These are phyloP conservation scores for Philhelius pedissequus DNA, from an alignment of 2,888 invertebrate species.

Conservation along the genomic window DNA sequence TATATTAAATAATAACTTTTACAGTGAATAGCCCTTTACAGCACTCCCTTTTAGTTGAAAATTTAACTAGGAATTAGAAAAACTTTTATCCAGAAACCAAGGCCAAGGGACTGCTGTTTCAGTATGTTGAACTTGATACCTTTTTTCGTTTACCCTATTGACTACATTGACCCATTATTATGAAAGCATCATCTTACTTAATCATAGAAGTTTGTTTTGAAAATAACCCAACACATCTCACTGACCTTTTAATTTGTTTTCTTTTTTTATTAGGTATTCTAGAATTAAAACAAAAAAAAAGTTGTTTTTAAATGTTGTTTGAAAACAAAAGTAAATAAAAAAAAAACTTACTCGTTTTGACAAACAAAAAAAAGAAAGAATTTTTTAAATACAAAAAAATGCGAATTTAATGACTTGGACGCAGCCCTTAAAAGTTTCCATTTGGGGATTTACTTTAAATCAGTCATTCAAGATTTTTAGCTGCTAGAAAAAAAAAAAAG, in stretches of 20 bases:
- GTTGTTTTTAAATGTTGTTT: not conserved
- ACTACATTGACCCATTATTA: not conserved
- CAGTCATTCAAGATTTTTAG: not conserved
- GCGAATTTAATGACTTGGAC: not conserved
- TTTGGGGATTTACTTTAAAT: not conserved
- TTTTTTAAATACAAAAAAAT: not conserved
- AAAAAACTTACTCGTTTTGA: not conserved
- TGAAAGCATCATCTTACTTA: not conserved
- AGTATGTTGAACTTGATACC: not conserved
- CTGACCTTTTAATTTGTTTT: not conserved
- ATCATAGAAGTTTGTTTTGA: not conserved
- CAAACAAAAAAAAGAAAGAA: not conserved
- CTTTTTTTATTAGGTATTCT: not conserved
- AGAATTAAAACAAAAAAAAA: not conserved
- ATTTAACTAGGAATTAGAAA: too few relatives aligned
- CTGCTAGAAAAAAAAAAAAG: not conserved
- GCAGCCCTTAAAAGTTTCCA: not conserved
- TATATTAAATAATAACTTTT: too few relatives aligned
- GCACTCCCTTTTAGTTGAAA: too few relatives aligned
- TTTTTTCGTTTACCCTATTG: not conserved
- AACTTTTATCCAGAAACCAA: too few relatives aligned
- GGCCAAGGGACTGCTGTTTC: not conserved
- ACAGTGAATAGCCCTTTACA: too few relatives aligned
- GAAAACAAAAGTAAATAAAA: not conserved
- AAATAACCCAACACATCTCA: not conserved